Percentiles rank a stretch among this genome's conserved stretches.
phyloP scores from a whole-genome alignment of 2,797 vertebrate species.

The Smutsia gigantea region DNA sequence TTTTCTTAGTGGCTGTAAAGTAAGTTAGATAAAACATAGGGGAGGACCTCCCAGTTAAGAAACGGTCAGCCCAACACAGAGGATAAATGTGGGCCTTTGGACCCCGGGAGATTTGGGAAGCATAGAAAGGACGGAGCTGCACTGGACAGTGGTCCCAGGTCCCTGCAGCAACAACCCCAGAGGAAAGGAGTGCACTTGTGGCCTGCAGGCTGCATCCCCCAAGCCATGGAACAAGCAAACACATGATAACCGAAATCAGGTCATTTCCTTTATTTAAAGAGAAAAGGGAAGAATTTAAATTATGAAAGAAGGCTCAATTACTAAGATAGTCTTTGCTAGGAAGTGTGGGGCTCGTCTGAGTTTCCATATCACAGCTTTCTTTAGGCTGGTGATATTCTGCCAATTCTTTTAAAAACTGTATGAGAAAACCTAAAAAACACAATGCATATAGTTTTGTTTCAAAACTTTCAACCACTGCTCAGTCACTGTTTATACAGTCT shows the following conservation, averaged over 20 bases:
- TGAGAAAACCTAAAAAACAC: constrained; percentile 91
- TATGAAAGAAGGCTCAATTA: constrained; percentile 79
- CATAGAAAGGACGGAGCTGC: not conserved
- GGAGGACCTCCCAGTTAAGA: not conserved
- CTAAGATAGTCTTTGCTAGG: constrained; percentile 92
- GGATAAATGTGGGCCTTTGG: not conserved
- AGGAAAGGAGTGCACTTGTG: not conserved
- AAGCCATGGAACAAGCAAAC: not conserved
- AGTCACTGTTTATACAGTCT: not conserved
- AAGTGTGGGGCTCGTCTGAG: constrained; percentile 88
- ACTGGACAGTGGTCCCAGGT: not conserved
- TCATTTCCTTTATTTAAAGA: not conserved
- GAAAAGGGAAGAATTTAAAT: not conserved
- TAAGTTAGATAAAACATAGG: not conserved
- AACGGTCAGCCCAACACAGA: not conserved
- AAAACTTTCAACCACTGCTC: too few relatives aligned
- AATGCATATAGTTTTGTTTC: constrained; percentile 29
- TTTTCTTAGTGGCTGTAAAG: not conserved
- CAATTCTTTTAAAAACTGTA: constrained; percentile 90
- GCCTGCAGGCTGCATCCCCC: not conserved
- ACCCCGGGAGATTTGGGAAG: not conserved
- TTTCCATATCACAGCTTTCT: constrained; percentile 85
- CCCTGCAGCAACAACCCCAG: not conserved
- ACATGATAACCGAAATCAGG: not conserved
- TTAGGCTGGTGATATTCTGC: constrained; percentile 84